Conservation (phyloP, 2,113 vertebrate species). For the Lophochroa leadbeateri region DNA sequence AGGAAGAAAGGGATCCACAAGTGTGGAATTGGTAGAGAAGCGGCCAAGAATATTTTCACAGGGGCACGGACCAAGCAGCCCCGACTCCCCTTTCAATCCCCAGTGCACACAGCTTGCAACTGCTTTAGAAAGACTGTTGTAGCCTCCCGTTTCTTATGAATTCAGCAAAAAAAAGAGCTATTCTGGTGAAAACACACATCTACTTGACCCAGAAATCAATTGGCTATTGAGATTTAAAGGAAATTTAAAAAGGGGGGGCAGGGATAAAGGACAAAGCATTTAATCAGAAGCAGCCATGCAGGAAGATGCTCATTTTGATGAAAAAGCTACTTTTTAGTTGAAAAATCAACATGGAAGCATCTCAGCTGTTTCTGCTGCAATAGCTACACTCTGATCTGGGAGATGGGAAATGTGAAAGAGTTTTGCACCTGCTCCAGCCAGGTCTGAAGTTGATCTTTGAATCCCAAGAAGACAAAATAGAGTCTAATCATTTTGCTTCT, state of each 20-base stretch:
- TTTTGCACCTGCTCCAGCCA: neutral
- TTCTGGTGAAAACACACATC: neutral
- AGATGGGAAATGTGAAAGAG: neutral
- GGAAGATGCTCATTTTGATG: neutral
- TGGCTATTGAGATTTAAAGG: neutral
- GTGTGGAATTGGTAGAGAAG: neutral
- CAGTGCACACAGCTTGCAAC: neutral
- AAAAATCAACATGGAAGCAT: neutral
- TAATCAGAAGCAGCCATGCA: neutral
- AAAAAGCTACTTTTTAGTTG: neutral
- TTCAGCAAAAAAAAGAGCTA: neutral
- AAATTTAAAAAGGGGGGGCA: rapidly evolving
- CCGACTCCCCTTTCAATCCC: neutral
- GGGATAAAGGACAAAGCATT: neutral
- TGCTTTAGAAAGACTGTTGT: neutral
- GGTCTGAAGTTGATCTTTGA: neutral
- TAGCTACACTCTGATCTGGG: neutral
- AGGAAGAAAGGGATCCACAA: neutral
- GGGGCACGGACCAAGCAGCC: neutral
- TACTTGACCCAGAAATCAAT: neutral
- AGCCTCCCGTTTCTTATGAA: neutral
- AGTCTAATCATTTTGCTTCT: neutral
- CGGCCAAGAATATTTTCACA: neutral
- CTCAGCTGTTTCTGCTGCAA: neutral
- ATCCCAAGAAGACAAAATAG: neutral